A percentile compares a stretch with the other conserved stretches of the same genome.
Conservation (phyloP, 2,888 invertebrate genomes). For the Spodoptera littoralis region DNA sequence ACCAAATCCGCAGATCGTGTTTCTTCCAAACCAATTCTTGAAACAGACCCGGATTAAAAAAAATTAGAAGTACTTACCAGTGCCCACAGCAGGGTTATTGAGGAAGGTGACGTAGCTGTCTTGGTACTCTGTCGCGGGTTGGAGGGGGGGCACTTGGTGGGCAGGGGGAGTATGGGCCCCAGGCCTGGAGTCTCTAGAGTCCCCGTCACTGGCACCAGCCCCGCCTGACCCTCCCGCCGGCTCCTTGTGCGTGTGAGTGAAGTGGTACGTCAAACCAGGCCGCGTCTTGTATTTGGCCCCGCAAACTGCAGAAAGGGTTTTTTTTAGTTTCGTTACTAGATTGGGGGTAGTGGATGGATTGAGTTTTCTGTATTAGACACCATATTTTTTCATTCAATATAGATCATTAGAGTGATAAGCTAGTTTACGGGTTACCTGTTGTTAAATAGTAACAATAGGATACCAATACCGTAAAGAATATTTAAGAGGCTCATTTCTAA, state of each 20-base stretch:
- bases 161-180: slow-evolving; percentile 92
- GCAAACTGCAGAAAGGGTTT: slow-evolving; percentile 91
- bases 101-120: slow-evolving; percentile 91
- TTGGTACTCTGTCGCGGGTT: slow-evolving; percentile 87
- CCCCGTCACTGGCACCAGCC: slow-evolving; percentile 70
- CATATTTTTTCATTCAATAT: too few relatives aligned
- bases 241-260: slow-evolving; percentile 95
- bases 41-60: too few relatives aligned
- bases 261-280: slow-evolving; percentile 98
- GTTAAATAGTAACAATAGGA: too few relatives aligned
- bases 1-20: too few relatives aligned
- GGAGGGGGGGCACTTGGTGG: slow-evolving; percentile 54
- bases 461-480: too few relatives aligned
- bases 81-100: slow-evolving; percentile 87
- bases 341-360: slow-evolving; percentile 4
- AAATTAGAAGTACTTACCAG: slow-evolving; percentile 62
- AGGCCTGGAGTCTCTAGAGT: slow-evolving; percentile 87
- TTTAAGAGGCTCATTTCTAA: too few relatives aligned
- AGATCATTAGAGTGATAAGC: too few relatives aligned
- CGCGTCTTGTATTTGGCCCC: slow-evolving; percentile 98
- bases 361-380: slow-evolving; percentile 5
- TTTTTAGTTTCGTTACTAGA: neutral
- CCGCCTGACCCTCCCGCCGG: slow-evolving; percentile 65
- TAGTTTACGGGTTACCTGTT: too few relatives aligned
- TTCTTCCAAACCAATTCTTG: too few relatives aligned